Base-by-base conservation (phyloP, 2,113 vertebrate species). In the Lethenteron reissneri region DNA sequence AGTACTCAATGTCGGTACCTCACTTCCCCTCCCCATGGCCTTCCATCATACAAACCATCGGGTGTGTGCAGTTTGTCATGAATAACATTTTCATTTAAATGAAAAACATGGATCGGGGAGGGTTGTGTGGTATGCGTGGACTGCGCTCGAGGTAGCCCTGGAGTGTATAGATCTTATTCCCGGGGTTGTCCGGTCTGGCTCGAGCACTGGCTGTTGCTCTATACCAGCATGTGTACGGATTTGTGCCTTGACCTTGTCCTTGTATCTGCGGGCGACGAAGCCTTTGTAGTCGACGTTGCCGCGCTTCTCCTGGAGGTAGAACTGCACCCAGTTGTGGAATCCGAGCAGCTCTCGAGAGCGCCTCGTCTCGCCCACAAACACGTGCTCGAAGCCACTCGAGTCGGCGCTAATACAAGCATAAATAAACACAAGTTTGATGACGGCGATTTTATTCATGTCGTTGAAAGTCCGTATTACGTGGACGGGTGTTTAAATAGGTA, bases 281-380 rank as follows among this genome's bases (percentile, higher is more conserved):
- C 84, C 84, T 79, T 81, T 85, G 77, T 85, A 85, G 70, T 85
- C 82, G 11, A 86, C 80, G 75, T 83, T 80, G 12, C 84, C 84
- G 58, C 85, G 82, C 74, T 84, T 85, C 75, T 86, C 84, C 41
- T 86, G 84, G 25, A 85, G 74, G 74, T 86, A 86, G 13, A 86
- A 77, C 81, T 85, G 84, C 73, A 85, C 85, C 84, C 84, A 86
- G 80, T 85, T 85, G 76, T 86, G 84, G 73, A 86, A 86, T 10
- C 84, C 84, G 2, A 85, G 84, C 58, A 86, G 83, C 4, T 80
- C 84, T 25, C 77, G 78, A 2, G 80, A 76, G 14, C 83, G 81
- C 77, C 83, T 79, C 0, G 84, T 86, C 78, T 86, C 84, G 6
- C 84, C 84, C 0, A 86, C 84, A 75, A 86, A 85, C 71, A 86